Evolutionary conservation across 2,888 invertebrate species (phyloP), one percentile per base, ranked within the genome.

Genomic region (Lymantria dispar): DNA sequence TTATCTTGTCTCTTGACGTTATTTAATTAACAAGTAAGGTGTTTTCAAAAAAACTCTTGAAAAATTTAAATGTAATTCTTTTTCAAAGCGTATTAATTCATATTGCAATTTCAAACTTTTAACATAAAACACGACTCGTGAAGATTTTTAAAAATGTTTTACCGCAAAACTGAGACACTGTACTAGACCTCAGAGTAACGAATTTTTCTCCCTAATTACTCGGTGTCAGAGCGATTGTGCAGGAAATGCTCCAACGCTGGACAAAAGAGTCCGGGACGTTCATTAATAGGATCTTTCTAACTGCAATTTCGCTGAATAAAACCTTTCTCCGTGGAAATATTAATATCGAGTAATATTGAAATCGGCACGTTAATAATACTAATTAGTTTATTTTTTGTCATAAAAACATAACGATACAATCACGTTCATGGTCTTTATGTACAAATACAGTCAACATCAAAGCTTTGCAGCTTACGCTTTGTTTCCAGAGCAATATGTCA

Each of bases 151-250:
- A 74, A 64, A 77, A 72, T 64, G 68, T 64, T 64, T 70, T 58
- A 68, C 72, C 74, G 68, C 75, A 72, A 74, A 78, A 78, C 77
- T 80, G 72, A 80, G 82, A 84, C 80, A 81, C 76, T 73, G 67
- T 74, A 70, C 73, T 76, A 81, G 78, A 78, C 78, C 76, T 76
- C 73, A 70, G 74, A 68, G 82, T 82, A 85, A 87, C 88, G 80
- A 88, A 88, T 90, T 89, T 88, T 89, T 90, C 89, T 88, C 76
- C 78, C 83, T 91, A 91, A 91, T 91, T 91, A 91, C 90, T 87
- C 70, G 83, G 89, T 89, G 89, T 89, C 89, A 86, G 78, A 76
- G 82, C 85, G 88, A 88, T 90, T 88, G 87, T 85, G 84, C 82
- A 85, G 87, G 85, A 84, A 87, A 86, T 85, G 85, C 83, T 80